Percentiles rank a stretch among this genome's conserved stretches.
These are phyloP conservation scores for Apodemia hepburni DNA, from an alignment of 2,888 invertebrate species.

Conservation along the genomic window DNA sequence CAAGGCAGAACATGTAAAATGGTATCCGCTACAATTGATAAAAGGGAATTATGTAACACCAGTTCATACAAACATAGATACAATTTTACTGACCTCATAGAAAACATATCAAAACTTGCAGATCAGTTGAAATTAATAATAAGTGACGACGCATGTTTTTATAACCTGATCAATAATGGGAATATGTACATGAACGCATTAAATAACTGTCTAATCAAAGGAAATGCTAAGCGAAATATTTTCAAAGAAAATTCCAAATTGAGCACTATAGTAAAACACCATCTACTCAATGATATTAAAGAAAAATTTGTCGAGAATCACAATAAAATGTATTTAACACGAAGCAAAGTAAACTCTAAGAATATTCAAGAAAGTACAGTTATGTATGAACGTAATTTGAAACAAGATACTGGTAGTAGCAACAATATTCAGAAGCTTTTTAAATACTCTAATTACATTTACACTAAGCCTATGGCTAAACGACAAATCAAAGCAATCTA, in stretches of 20 bases:
- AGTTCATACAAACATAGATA: not conserved
- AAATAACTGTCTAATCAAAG: not conserved
- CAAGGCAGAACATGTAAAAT: constrained; percentile 51
- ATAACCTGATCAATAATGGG: not conserved
- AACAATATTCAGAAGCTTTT: not conserved
- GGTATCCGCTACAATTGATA: constrained; percentile 48
- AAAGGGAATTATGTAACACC: constrained; percentile 36
- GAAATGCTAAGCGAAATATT: no score
- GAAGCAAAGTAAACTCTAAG: no score
- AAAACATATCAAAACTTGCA: not conserved
- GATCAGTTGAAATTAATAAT: not conserved
- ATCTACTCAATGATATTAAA: no score
- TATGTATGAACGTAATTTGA: not conserved
- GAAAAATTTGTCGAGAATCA: no score
- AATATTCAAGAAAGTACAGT: no score
- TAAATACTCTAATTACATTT: not conserved
- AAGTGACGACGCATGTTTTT: not conserved
- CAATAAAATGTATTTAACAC: no score
- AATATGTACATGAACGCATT: not conserved
- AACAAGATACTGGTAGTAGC: not conserved
- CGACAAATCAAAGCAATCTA: constrained; percentile 18
- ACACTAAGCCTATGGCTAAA: not conserved
- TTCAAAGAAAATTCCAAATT: no score
- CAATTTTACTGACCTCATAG: not conserved
- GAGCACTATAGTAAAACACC: no score